Percentiles rank a stretch among this genome's conserved stretches.
Evolutionary conservation across 2,888 invertebrate species (phyloP).

Genomic region (Dasysyrphus albostriatus): DNA sequence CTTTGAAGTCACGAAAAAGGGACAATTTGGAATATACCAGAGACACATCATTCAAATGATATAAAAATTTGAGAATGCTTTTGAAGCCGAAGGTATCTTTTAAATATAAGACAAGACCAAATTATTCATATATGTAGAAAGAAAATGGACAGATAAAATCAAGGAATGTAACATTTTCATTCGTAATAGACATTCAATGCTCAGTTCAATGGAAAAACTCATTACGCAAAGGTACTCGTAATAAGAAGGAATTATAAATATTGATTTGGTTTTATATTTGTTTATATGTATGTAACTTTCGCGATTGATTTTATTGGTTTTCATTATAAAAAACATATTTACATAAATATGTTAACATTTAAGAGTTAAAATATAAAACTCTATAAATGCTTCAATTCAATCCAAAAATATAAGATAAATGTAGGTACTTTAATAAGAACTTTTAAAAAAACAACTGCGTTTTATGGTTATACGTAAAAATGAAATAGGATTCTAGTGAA

Average conservation of each 20-base stretch:
- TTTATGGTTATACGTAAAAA: too few relatives aligned
- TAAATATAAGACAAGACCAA: neutral
- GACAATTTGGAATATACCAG: neutral
- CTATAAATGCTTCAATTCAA: too few relatives aligned
- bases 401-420: too few relatives aligned
- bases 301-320: neutral
- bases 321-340: too few relatives aligned
- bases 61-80: neutral
- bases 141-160: neutral
- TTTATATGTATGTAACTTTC: neutral
- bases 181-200: constrained; percentile 28
- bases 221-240: constrained; percentile 19
- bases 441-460: too few relatives aligned
- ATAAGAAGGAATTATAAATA: constrained; percentile 60
- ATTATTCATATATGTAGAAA: neutral
- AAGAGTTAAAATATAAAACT: too few relatives aligned
- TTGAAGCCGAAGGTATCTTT: neutral
- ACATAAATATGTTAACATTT: too few relatives aligned
- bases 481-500: too few relatives aligned
- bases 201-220: constrained; percentile 55
- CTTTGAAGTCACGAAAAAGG: too few relatives aligned
- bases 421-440: too few relatives aligned
- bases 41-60: neutral
- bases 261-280: constrained; percentile 44
- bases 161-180: neutral